These are phyloP conservation scores for Thyatira batis DNA, from an alignment of 2,888 invertebrate genomes.

Conservation along the genomic window DNA sequence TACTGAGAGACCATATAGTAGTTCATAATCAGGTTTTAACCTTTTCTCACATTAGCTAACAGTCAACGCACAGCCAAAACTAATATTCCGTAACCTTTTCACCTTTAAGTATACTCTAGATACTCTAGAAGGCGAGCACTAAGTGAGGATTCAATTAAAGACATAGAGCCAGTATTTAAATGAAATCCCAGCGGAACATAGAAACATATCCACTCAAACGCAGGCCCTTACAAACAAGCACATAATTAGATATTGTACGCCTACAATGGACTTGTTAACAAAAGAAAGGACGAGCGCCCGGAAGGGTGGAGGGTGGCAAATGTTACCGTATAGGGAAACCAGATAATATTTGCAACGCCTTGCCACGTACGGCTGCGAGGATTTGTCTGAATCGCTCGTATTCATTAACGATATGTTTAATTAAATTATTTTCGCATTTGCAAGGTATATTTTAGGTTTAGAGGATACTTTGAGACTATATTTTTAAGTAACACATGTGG, in stretches of 20 bases:
- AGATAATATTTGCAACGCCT: conserved; percentile 10
- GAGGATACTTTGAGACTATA: too few species aligned
- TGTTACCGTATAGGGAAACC: conserved; percentile 9
- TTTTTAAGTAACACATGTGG: too few species aligned
- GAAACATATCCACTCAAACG: background rate
- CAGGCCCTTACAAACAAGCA: conserved; percentile 2
- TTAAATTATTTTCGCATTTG: background rate
- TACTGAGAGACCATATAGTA: background rate
- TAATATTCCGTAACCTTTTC: too few species aligned
- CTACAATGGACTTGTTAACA: conserved; percentile 5
- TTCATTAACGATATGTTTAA: background rate
- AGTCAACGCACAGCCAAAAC: too few species aligned
- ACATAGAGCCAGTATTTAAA: too few species aligned
- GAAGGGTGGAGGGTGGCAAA: background rate
- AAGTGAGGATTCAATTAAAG: too few species aligned
- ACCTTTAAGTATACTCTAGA: too few species aligned
- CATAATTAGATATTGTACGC: conserved; percentile 5
- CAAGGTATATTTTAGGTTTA: background rate
- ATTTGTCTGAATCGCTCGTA: background rate
- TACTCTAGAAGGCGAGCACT: too few species aligned
- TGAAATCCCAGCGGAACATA: background rate
- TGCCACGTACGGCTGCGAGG: conserved; percentile 1
- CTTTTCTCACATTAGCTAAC: background rate
- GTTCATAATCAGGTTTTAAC: background rate
- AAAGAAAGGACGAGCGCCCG: conserved; percentile 4